Evolutionary conservation across 2,797 vertebrate genomes (phyloP), one percentile per base, ranked within the genome.

Genomic region (Heterohyrax brucei): DNA sequence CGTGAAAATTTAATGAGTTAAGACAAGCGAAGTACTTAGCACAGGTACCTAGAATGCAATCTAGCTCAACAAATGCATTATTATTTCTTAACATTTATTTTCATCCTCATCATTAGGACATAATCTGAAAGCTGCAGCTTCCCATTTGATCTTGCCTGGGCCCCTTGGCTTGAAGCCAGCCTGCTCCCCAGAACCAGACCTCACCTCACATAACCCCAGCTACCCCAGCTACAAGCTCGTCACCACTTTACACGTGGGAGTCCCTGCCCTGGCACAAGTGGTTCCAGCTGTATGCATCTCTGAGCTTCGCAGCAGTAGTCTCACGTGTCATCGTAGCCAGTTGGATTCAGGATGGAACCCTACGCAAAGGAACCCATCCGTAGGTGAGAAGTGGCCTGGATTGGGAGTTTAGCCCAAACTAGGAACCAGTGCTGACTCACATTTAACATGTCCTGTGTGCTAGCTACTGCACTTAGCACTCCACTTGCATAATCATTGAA

Each of bases 241-340:
- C 8, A 3, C 19, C 62, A 21, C 48, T 14, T 75, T 68, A 28
- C 30, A 4, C 28, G n/a, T n/a, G 30, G 0, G 19, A 8, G 28
- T 1, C 0, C 1, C n/a, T 10, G 2, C 50, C 70, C 16, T 13
- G 68, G 2, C 13, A 18, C 9, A 10, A 10, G 48, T 3, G 33
- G 13, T 5, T 8, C 13, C 59, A 8, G 5, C 7, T 33, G 3
- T 1, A 1, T 1, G 28, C 7, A 12, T 1, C 16, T 0, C n/a
- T 4, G 10, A 21, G 33, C 44, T 91, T 86, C 59, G 46, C 3
- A 28, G 24, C 70, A 44, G 3, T 10, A 12, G 8, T 8, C 30
- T 16, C 61, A 33, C 1, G 0, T 1, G n/a, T 72, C 59, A 10
- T 78, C 26, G 1, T 4, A 68, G 7, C 2, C 1, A 1, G 39